Percentiles rank a stretch among this genome's conserved stretches.
phyloP scores from a whole-genome alignment of 2,888 invertebrate genomes.

The Synergus umbraculus region DNA sequence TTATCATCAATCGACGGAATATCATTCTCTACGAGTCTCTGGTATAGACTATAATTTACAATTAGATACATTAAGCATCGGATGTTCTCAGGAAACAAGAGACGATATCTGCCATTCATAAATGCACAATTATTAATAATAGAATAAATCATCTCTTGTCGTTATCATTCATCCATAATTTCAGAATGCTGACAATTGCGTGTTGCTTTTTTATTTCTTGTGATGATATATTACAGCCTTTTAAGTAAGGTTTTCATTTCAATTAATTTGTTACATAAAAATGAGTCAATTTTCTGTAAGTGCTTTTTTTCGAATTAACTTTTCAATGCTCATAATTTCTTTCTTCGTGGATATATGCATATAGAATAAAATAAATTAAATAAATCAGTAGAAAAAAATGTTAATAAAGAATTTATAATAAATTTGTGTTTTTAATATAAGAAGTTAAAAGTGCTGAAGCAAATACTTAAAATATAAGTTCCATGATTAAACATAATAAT shows the following conservation, averaged over 20 bases:
- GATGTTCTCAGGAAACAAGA: conserved; percentile 31
- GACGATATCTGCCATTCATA: conserved; percentile 19
- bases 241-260: neutral
- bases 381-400: too few relatives aligned
- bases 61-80: conserved; percentile 28
- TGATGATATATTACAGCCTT: neutral
- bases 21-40: conserved; percentile 13
- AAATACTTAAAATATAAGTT: too few relatives aligned
- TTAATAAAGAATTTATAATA: too few relatives aligned
- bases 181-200: conserved; percentile 7
- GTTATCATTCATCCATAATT: conserved; percentile 32
- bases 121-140: conserved; percentile 29
- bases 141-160: conserved; percentile 21
- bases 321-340: too few relatives aligned
- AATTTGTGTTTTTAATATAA: too few relatives aligned
- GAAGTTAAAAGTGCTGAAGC: too few relatives aligned
- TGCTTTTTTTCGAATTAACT: too few relatives aligned
- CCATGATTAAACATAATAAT: too few relatives aligned
- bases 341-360: too few relatives aligned
- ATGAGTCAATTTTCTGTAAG: neutral
- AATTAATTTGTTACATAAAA: neutral
- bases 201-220: neutral
- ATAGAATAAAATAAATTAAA: too few relatives aligned
- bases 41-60: conserved; percentile 23
- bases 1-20: conserved; percentile 26